phyloP scores from a whole-genome alignment of 2,888 invertebrate genomes.

The Ptychoptera albimana region DNA sequence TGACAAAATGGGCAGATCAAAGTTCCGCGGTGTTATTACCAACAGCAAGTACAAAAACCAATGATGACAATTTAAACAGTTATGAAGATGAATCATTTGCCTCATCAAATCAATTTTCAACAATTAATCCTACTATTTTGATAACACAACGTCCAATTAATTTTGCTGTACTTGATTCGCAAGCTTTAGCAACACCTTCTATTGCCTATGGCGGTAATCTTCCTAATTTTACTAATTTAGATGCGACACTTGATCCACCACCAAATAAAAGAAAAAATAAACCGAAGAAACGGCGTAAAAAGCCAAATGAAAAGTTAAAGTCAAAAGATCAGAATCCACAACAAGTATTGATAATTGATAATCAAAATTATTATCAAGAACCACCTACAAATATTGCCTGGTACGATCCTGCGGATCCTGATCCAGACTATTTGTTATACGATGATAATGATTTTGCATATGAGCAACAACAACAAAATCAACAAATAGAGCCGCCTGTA shows the following conservation, averaged over 20 bases:
- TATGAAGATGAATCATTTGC: background rate
- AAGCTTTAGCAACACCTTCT: too few relatives aligned
- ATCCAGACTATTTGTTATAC: slow-evolving; percentile 7
- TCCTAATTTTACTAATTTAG: too few relatives aligned
- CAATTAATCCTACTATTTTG: background rate
- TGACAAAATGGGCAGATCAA: too few relatives aligned
- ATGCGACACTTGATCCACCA: too few relatives aligned
- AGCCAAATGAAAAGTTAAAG: too few relatives aligned
- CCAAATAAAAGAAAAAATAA: too few relatives aligned
- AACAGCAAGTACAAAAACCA: background rate
- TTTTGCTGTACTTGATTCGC: too few relatives aligned
- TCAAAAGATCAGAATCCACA: too few relatives aligned
- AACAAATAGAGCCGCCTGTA: background rate
- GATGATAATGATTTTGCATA: slow-evolving; percentile 1
- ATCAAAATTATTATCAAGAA: background rate
- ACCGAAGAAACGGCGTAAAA: too few relatives aligned
- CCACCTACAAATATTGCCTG: background rate
- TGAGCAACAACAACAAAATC: background rate
- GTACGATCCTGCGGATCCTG: slow-evolving; percentile 11
- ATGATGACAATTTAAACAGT: background rate
- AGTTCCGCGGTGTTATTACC: background rate
- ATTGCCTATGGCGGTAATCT: too few relatives aligned
- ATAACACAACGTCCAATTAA: background rate
- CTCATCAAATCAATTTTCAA: too few relatives aligned
- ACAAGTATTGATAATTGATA: background rate